Percentiles rank a stretch among this genome's conserved stretches.
Conservation (phyloP, 2,888 invertebrate genomes). For the Monopis laevigella region DNA sequence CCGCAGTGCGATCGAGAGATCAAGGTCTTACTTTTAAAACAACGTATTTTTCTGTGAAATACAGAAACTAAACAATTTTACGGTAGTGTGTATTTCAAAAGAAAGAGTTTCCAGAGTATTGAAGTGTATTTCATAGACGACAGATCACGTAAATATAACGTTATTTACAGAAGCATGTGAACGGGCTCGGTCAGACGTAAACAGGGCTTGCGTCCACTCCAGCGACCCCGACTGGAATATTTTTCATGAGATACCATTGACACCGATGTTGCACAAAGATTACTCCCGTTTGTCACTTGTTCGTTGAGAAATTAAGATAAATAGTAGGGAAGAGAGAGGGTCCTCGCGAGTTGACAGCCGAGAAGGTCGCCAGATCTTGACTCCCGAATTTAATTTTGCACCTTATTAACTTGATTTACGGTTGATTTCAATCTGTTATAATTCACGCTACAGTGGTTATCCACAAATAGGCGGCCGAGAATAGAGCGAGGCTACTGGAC, state of each 20-base stretch:
- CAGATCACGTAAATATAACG: constrained; percentile 2
- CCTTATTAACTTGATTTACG: constrained; percentile 34
- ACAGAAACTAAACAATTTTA: neutral
- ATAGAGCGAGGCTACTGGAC: constrained; percentile 64
- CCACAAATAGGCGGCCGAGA: constrained; percentile 64
- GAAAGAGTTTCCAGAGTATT: too few species aligned
- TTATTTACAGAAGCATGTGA: constrained; percentile 11
- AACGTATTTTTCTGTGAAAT: too few species aligned
- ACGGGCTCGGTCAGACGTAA: neutral
- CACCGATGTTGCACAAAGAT: constrained; percentile 18
- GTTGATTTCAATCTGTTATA: constrained; percentile 36
- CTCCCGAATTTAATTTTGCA: constrained; percentile 25
- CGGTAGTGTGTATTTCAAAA: neutral
- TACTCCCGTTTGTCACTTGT: constrained; percentile 54
- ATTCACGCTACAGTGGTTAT: constrained; percentile 46
- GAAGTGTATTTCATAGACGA: constrained; percentile 2
- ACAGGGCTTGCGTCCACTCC: constrained; percentile 2
- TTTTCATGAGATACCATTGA: neutral
- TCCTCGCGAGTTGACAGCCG: constrained; percentile 40
- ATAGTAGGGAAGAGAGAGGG: constrained; percentile 54
- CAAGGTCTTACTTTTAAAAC: too few species aligned
- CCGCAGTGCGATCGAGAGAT: neutral
- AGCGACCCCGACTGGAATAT: constrained; percentile 5
- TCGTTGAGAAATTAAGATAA: constrained; percentile 57
- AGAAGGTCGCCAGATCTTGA: constrained; percentile 29